Evolutionary conservation across 2,888 invertebrate species (phyloP).

Genomic region (Tanypteryx hageni): DNA sequence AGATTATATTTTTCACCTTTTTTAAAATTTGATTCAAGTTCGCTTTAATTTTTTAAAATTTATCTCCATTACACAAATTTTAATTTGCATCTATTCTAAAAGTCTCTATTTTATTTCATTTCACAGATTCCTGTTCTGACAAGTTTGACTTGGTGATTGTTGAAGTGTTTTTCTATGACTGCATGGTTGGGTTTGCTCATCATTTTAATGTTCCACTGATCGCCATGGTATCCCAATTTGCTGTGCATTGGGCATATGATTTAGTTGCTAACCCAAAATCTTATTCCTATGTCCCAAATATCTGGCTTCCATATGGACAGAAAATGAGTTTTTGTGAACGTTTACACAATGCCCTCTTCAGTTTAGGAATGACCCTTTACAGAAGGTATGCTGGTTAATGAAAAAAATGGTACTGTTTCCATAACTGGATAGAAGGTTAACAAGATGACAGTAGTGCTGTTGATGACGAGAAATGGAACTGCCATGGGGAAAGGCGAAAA

Average conservation of each 20-base stretch:
- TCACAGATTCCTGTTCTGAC: neutral
- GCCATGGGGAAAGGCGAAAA: neutral
- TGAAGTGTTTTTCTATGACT: constrained; percentile 63
- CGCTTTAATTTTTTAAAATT: neutral
- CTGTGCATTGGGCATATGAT: constrained; percentile 48
- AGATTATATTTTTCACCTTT: neutral
- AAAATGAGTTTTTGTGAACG: constrained; percentile 57
- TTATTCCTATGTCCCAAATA: constrained; percentile 8
- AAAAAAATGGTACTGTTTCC: too few species aligned
- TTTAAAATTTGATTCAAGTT: neutral
- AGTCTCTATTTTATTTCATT: neutral
- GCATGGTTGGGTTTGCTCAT: constrained; percentile 45
- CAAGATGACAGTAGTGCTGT: too few species aligned
- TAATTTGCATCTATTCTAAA: neutral
- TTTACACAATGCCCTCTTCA: constrained; percentile 10
- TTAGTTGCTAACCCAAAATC: constrained; percentile 41
- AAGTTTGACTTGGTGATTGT: constrained; percentile 59
- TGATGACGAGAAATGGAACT: too few species aligned
- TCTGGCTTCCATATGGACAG: constrained; percentile 38
- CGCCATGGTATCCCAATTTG: constrained; percentile 40
- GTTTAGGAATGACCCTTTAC: neutral
- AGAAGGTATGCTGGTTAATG: neutral
- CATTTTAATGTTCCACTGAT: constrained; percentile 52
- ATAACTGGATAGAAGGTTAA: too few species aligned
- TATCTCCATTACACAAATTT: neutral